Evolutionary conservation across 2,797 vertebrate genomes (phyloP).

Genomic region (Spinibarbus caldwelli): DNA sequence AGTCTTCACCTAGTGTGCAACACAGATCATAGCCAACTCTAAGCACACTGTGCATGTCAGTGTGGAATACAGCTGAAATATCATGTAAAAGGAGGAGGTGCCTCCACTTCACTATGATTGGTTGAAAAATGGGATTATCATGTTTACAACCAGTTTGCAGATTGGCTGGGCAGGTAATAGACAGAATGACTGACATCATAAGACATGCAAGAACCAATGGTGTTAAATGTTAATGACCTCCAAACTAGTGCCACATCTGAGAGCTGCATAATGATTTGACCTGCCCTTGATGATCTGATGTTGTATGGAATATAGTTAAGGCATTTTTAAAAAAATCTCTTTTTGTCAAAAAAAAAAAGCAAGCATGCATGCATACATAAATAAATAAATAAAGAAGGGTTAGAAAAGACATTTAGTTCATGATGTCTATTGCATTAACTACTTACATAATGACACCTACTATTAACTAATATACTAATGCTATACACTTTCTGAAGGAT

Average conservation of each 20-base stretch:
- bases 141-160: too few species aligned
- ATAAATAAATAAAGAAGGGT: not conserved
- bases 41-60: not conserved
- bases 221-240: too few species aligned
- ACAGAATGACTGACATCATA: not conserved
- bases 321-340: too few species aligned
- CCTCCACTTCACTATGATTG: too few species aligned
- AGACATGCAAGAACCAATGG: not conserved
- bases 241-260: not conserved
- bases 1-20: not conserved
- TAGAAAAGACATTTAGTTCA: not conserved
- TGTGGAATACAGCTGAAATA: too few species aligned
- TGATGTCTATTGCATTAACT: not conserved
- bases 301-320: not conserved
- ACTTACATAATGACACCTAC: not conserved
- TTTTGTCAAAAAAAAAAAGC: not conserved
- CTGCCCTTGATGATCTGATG: not conserved
- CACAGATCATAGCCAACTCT: slow-evolving; percentile 2
- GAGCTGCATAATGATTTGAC: not conserved
- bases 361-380: not conserved
- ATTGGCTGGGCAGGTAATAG: too few species aligned
- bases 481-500: not conserved
- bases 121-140: too few species aligned
- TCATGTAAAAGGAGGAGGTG: too few species aligned
- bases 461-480: not conserved